A percentile compares a stretch with the other conserved stretches of the same genome.
These are phyloP conservation scores for Geotrypetes seraphini DNA, from an alignment of 2,797 vertebrate genomes.

Conservation along the genomic window DNA sequence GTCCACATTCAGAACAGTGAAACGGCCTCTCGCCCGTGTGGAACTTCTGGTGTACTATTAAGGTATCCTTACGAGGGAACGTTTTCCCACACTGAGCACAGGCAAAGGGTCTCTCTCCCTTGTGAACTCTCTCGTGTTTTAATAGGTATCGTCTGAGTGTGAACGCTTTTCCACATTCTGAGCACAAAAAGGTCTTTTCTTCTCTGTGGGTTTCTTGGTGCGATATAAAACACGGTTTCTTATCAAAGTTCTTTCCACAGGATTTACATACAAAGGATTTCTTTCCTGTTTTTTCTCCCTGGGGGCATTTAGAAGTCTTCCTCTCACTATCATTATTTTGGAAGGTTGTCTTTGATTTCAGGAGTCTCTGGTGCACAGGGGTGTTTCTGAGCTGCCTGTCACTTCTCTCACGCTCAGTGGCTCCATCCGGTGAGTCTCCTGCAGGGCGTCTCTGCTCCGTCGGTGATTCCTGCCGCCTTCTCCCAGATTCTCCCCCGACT, in stretches of 20 bases:
- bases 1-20: conserved; percentile 29
- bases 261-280: conserved; percentile 20
- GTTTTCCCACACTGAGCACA: conserved; percentile 31
- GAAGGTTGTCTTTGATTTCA: no score
- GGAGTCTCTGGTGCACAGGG: no score
- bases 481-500: no score
- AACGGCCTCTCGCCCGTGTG: no score
- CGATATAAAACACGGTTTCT: conserved; percentile 2
- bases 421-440: no score
- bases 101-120: conserved; percentile 28
- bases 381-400: no score
- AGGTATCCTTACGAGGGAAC: conserved; percentile 33
- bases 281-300: no score
- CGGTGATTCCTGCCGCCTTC: no score
- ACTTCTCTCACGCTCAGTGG: no score
- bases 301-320: no score
- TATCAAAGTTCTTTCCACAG: conserved; percentile 21
- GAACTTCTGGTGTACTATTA: conserved; percentile 38
- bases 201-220: conserved; percentile 28
- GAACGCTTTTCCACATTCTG: conserved; percentile 28
- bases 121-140: conserved; percentile 32
- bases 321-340: no score
- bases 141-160: conserved; percentile 20
- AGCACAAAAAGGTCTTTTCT: conserved; percentile 22
- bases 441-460: no score